Evolutionary conservation across 2,888 invertebrate genomes (phyloP).

Genomic region (Plebejus melissa): DNA sequence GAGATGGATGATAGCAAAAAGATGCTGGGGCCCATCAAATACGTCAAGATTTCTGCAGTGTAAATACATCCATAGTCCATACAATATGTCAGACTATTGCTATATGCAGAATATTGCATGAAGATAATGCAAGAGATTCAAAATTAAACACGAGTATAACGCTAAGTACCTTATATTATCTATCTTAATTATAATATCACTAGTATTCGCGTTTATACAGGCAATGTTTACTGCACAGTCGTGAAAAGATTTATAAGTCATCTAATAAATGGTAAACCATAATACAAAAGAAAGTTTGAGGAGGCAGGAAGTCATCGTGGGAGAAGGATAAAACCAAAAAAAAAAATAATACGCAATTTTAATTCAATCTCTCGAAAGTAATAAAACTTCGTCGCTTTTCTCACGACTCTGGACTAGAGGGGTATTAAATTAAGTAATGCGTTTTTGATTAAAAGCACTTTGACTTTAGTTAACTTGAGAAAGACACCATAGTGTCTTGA

Average conservation of each 20-base stretch:
- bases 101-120: neutral
- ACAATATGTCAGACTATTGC: neutral
- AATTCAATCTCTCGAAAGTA: neutral
- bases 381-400: constrained; percentile 9
- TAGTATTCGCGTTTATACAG: neutral
- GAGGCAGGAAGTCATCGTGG: neutral
- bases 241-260: neutral
- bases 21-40: neutral
- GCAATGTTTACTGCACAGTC: neutral
- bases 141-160: no score
- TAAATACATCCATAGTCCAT: neutral
- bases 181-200: no score
- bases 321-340: neutral
- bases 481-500: neutral
- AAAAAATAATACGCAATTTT: neutral
- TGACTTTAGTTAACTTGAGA: neutral
- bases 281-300: neutral
- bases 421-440: constrained; percentile 5
- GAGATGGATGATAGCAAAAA: neutral
- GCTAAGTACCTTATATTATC: no score
- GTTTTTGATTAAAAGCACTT: constrained; percentile 6
- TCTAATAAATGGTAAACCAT: neutral
- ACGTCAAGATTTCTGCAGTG: neutral
- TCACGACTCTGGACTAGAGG: neutral
- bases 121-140: no score